Evolutionary conservation across 2,888 invertebrate genomes (phyloP).

Genomic region (Macaria liturata): DNA sequence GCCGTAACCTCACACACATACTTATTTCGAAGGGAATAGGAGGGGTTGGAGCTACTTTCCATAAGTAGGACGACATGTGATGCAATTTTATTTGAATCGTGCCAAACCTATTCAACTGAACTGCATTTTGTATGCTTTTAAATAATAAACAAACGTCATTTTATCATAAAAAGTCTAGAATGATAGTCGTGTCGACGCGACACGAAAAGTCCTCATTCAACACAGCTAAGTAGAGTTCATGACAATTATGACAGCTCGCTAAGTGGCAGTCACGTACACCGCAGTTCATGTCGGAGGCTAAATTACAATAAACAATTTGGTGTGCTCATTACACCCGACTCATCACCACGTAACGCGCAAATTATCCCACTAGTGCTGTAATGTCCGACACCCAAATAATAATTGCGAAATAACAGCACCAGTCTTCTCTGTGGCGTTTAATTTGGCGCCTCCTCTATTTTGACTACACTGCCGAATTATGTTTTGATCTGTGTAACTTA

Average conservation of each 20-base stretch:
- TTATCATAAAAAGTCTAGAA: not conserved
- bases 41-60: constrained; percentile 13
- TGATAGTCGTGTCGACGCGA: constrained; percentile 7
- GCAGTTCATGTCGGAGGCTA: constrained; percentile 66
- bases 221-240: constrained; percentile 34
- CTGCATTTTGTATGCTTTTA: too few species aligned
- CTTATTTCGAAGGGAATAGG: constrained; percentile 26
- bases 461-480: constrained; percentile 7
- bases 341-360: constrained; percentile 71
- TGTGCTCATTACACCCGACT: constrained; percentile 72
- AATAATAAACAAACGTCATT: too few species aligned
- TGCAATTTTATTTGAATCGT: constrained; percentile 5
- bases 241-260: constrained; percentile 37
- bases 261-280: constrained; percentile 65
- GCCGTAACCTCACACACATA: constrained; percentile 44
- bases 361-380: constrained; percentile 75
- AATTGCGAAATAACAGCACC: constrained; percentile 77
- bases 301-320: constrained; percentile 80
- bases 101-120: too few species aligned
- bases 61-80: constrained; percentile 12
- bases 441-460: constrained; percentile 70
- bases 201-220: constrained; percentile 24
- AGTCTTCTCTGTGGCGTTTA: constrained; percentile 68
- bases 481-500: too few species aligned
- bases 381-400: constrained; percentile 78